Evolutionary conservation across 2,113 vertebrate species (phyloP).

Genomic region (Hemiprocne comata): DNA sequence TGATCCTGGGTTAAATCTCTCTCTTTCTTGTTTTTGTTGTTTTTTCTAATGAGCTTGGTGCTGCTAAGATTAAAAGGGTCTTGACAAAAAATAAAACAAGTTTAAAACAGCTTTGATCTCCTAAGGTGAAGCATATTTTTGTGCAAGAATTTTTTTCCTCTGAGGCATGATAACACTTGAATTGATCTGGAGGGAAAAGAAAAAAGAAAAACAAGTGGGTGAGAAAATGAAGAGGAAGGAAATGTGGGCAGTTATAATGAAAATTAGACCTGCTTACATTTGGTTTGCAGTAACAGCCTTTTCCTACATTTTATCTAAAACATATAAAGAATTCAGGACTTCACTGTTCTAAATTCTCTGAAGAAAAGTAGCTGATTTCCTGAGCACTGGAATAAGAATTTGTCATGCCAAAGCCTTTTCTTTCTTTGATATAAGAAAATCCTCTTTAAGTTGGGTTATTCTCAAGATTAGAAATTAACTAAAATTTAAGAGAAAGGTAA

Average conservation of each 20-base stretch:
- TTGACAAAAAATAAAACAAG: not conserved
- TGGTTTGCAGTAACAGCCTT: not conserved
- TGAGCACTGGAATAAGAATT: not conserved
- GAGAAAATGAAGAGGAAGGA: conserved; percentile 31
- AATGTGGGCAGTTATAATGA: not conserved
- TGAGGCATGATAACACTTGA: conserved; percentile 25
- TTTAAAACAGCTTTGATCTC: conserved; percentile 55
- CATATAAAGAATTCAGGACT: not conserved
- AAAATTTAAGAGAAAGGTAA: not conserved
- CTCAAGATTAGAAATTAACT: not conserved
- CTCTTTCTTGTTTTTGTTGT: not conserved
- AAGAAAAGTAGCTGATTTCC: not conserved
- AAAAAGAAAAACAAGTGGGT: conserved; percentile 23
- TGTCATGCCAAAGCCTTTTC: not conserved
- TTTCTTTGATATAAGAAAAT: not conserved
- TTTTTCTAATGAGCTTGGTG: conserved; percentile 41
- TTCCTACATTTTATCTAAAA: not conserved
- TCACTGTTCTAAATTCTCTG: not conserved
- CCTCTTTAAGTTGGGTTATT: not conserved
- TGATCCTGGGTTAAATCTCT: not conserved
- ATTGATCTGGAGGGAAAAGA: conserved; percentile 32
- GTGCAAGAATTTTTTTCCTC: conserved; percentile 29
- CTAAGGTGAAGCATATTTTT: conserved; percentile 45
- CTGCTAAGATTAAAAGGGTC: conserved; percentile 10
- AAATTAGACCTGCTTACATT: not conserved